These are phyloP conservation scores for Mythimna pallens DNA, from an alignment of 2,888 invertebrate species.

Conservation along the genomic window DNA sequence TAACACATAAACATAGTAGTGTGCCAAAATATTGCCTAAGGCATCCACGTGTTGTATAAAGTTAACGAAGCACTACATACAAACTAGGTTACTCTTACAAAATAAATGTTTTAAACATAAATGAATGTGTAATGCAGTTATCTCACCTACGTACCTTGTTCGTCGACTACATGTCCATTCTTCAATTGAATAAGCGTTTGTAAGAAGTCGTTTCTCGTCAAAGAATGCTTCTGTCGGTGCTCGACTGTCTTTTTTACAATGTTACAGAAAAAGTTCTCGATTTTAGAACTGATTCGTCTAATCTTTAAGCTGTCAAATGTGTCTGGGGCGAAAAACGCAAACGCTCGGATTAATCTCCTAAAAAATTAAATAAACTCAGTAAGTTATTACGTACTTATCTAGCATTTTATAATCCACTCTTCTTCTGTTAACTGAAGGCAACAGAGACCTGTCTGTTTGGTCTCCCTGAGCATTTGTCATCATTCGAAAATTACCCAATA, in stretches of 20 bases:
- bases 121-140: slow-evolving; percentile 13
- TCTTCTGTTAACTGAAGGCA: neutral
- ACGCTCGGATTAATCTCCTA: slow-evolving; percentile 83
- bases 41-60: slow-evolving; percentile 30
- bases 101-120: slow-evolving; percentile 41
- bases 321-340: slow-evolving; percentile 85
- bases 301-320: slow-evolving; percentile 81
- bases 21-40: slow-evolving; percentile 30
- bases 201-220: slow-evolving; percentile 88
- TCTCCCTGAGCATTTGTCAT: too few species aligned
- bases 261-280: slow-evolving; percentile 82
- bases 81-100: slow-evolving; percentile 46
- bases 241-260: slow-evolving; percentile 83
- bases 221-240: slow-evolving; percentile 77
- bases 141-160: slow-evolving; percentile 71
- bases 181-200: slow-evolving; percentile 89
- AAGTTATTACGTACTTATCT: too few species aligned
- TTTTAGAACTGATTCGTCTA: slow-evolving; percentile 79
- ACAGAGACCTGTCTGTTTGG: too few species aligned
- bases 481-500: too few species aligned
- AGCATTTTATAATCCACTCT: neutral
- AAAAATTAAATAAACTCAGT: slow-evolving; percentile 54
- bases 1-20: neutral
- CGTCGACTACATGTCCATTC: slow-evolving; percentile 74
- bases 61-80: slow-evolving; percentile 18